Evolutionary conservation across 2,888 invertebrate species (phyloP).

Genomic region (Polymixis lichenea): DNA sequence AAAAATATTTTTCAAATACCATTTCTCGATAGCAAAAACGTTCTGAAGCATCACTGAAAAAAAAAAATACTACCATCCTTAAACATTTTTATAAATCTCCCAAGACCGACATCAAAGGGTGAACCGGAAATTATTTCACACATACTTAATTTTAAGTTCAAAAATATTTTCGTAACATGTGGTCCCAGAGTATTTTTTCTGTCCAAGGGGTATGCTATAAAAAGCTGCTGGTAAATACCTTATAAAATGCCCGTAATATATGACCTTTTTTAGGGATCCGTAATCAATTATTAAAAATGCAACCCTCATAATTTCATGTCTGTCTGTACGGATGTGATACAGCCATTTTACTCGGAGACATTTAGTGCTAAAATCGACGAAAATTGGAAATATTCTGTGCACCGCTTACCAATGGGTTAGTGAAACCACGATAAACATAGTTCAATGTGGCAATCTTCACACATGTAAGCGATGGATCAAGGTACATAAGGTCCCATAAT

Average conservation of each 20-base stretch:
- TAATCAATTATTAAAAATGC: not conserved
- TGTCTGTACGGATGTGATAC: not conserved
- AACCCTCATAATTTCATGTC: not conserved
- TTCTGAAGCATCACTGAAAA: not conserved
- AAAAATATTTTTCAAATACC: not conserved
- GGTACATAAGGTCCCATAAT: not conserved
- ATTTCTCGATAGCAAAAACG: conserved; percentile 11
- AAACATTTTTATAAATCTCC: conserved; percentile 22
- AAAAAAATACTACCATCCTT: not conserved
- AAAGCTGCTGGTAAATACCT: conserved; percentile 26
- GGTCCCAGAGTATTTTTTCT: conserved; percentile 19
- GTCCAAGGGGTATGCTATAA: conserved; percentile 19
- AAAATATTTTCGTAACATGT: conserved; percentile 31
- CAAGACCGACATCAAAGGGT: conserved; percentile 51
- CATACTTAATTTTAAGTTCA: conserved; percentile 44
- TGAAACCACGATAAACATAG: too few species aligned
- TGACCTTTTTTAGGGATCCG: conserved; percentile 15
- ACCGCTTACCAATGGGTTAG: too few species aligned
- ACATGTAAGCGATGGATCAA: too few species aligned
- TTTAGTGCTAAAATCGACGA: not conserved
- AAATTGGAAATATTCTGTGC: not conserved
- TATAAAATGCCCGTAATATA: conserved; percentile 7
- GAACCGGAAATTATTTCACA: conserved; percentile 49
- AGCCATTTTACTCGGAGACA: not conserved
- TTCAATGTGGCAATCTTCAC: not conserved